Evolutionary conservation across 2,113 vertebrate species (phyloP).

Genomic region (Grallaria varia): DNA sequence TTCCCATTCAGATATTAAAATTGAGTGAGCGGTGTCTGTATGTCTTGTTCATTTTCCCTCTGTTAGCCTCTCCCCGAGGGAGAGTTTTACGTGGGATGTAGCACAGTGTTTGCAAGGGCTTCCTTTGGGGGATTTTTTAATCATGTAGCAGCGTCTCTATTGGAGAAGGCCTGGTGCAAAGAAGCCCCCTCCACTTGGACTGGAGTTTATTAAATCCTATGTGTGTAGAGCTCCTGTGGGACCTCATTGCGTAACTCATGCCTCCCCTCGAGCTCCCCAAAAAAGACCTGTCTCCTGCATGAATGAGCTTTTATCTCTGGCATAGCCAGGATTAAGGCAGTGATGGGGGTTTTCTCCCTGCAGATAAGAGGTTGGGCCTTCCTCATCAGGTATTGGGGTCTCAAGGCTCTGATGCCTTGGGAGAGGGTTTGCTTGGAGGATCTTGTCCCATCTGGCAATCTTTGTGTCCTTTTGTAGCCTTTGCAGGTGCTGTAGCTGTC

Average conservation of each 20-base stretch:
- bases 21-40: conserved; percentile 56
- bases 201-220: neutral
- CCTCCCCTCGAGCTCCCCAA: neutral
- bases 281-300: neutral
- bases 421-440: neutral
- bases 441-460: neutral
- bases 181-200: neutral
- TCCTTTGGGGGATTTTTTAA: conserved; percentile 33
- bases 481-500: neutral
- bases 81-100: conserved; percentile 51
- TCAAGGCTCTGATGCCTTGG: neutral
- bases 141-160: neutral
- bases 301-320: neutral
- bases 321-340: neutral
- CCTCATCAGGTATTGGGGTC: no score
- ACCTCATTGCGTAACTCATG: neutral
- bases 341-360: neutral
- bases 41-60: conserved; percentile 51
- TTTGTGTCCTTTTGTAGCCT: neutral
- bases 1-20: conserved; percentile 60
- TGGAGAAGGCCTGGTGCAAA: neutral
- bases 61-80: conserved; percentile 12
- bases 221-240: rapidly evolving
- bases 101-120: conserved; percentile 12
- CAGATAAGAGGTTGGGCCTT: no score